Evolutionary conservation across 2,888 invertebrate genomes (phyloP), one percentile per base, ranked within the genome.

Genomic region (Dorcus parallelipipedus): DNA sequence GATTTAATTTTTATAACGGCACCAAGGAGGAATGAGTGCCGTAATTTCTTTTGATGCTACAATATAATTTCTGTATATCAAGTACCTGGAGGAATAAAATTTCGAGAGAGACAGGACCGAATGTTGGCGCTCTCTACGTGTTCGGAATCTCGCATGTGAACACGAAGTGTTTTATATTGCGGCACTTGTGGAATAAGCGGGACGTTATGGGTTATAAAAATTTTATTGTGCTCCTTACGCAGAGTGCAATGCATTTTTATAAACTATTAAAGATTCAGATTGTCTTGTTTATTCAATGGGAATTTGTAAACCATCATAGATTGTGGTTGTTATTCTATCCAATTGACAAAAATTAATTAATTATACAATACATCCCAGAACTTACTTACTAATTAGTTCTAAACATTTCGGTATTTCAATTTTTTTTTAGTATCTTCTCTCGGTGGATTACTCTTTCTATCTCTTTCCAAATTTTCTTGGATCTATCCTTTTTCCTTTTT

Each of bases 31-130:
- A 75, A 76, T 73, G 77, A 77, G 77, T 77, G 77, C 73, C 73
- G 78, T 78, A 78, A 78, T 78, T 78, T 76, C 77, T 77, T 78
- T 78, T 78, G 78, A 78, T 74, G 77, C 76, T 74, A 73, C 74
- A 78, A 78, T 76, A 75, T 76, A 77, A 78, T 78, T 78, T 77
- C 74, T 74, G 73, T 73, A 73, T 75, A 74, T 72, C 75, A 71
- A 74, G 73, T 73, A 73, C 71, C 71, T 65, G 40, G 58, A 65
- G 67, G 72, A 72, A 73, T 69, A 68, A 71, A 73, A 73, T 74
- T 73, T 73, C 66, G 69, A 71, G 69, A 68, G 71, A 66, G 70
- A 69, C 66, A 56, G 61, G 45, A 9, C 20, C 33, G 54, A 55
- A 55, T 41, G 54, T 49, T 55, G 48, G 38, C 26, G 54, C 26